Percentiles rank a stretch among this genome's conserved stretches.
These are phyloP conservation scores for cat (Felis catus) DNA, from an alignment of 2,113 vertebrate genomes.

Conservation along the genomic window DNA sequence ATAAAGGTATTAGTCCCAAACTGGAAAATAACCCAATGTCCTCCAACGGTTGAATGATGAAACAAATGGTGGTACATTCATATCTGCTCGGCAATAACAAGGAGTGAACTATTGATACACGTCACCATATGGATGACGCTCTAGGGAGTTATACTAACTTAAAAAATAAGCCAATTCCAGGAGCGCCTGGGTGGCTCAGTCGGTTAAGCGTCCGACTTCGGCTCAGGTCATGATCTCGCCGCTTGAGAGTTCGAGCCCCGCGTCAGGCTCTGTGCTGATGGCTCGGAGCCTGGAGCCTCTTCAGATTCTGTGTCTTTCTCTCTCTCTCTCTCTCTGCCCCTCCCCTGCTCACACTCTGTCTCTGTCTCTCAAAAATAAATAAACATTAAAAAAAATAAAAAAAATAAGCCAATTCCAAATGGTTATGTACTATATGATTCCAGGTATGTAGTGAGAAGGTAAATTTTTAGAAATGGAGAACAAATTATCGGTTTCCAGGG, in stretches of 20 bases:
- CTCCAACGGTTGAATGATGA: conserved; percentile 3
- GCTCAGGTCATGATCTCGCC: too few relatives aligned
- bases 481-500: neutral
- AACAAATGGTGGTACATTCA: neutral
- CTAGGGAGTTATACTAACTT: neutral
- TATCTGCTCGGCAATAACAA: neutral
- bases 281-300: too few relatives aligned
- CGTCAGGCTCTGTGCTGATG: too few relatives aligned
- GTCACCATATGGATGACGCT: neutral
- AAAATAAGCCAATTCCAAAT: too few relatives aligned
- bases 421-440: neutral
- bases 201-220: too few relatives aligned
- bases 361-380: too few relatives aligned
- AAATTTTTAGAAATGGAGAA: neutral
- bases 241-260: too few relatives aligned
- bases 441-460: neutral
- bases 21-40: neutral
- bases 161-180: neutral
- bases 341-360: too few relatives aligned
- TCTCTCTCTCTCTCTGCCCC: too few relatives aligned
- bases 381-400: too few relatives aligned
- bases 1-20: neutral
- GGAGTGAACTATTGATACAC: neutral
- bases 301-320: too few relatives aligned
- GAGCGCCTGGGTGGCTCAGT: too few relatives aligned